phyloP scores from a whole-genome alignment of 2,888 invertebrate species.

The Melinaea marsaeus region DNA sequence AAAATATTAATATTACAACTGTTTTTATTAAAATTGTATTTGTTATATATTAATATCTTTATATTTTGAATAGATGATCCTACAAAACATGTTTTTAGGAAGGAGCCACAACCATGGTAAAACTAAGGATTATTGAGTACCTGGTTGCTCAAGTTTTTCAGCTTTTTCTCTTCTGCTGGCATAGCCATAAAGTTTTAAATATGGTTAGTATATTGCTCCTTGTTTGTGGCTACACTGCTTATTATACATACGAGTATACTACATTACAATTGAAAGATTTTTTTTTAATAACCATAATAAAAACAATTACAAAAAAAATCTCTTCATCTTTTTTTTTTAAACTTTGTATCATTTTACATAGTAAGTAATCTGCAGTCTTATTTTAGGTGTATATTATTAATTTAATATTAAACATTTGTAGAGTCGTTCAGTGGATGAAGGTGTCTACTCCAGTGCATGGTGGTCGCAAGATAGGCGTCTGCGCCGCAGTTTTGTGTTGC shows the following conservation, averaged over 20 bases:
- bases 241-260: too few species aligned
- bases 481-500: slow-evolving; percentile 47
- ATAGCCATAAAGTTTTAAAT: slow-evolving; percentile 60
- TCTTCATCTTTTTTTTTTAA: too few species aligned
- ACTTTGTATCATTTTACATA: too few species aligned
- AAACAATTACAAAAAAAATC: too few species aligned
- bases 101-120: slow-evolving; percentile 52
- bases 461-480: slow-evolving; percentile 46
- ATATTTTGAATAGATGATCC: slow-evolving; percentile 9
- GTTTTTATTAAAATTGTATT: too few species aligned
- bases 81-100: slow-evolving; percentile 39
- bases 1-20: too few species aligned
- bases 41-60: slow-evolving; percentile 16
- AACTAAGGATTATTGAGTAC: slow-evolving; percentile 65
- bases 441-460: slow-evolving; percentile 57
- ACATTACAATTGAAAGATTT: too few species aligned
- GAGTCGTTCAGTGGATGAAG: slow-evolving; percentile 52
- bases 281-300: too few species aligned
- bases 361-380: too few species aligned
- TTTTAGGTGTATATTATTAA: background rate
- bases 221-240: too few species aligned
- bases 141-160: slow-evolving; percentile 64
- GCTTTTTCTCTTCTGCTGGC: slow-evolving; percentile 71
- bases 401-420: slow-evolving; percentile 29
- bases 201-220: slow-evolving; percentile 40